Evolutionary conservation across 2,113 vertebrate genomes (phyloP).

Genomic region (Carettochelys insculpta): DNA sequence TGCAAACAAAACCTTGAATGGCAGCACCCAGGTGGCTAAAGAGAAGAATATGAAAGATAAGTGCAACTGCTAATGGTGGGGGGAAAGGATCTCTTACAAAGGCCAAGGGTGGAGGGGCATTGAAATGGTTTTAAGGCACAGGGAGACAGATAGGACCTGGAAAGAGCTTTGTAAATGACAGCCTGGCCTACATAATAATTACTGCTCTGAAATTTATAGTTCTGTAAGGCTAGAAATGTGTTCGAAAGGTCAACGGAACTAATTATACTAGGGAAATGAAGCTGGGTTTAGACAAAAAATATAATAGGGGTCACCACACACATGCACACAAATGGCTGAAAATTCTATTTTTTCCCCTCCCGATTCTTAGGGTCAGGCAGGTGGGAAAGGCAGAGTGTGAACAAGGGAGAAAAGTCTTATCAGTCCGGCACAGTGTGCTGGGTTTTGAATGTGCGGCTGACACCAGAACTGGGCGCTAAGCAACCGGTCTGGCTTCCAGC

Average conservation of each 20-base stretch:
- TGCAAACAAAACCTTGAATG: constrained; percentile 47
- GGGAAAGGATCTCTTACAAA: background rate
- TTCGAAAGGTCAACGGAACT: constrained; percentile 33
- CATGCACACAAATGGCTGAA: background rate
- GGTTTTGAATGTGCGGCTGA: background rate
- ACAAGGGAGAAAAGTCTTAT: background rate
- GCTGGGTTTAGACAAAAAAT: constrained; percentile 8
- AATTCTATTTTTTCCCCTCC: background rate
- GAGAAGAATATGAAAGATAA: background rate
- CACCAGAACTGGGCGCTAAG: background rate
- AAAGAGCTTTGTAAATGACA: background rate
- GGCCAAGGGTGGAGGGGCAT: background rate
- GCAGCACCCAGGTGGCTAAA: background rate
- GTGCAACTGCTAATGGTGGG: background rate
- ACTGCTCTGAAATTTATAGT: background rate
- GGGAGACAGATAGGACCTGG: background rate
- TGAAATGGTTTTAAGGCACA: background rate
- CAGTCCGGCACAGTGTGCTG: background rate
- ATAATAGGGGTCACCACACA: background rate
- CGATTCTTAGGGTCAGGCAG: background rate
- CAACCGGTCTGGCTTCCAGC: background rate
- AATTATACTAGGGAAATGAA: constrained; percentile 44
- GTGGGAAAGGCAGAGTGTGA: background rate
- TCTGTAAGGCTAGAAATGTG: constrained; percentile 16
- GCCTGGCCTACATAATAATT: background rate